Evolutionary conservation across 2,797 vertebrate species (phyloP).

Genomic region (Hapalemur alaotrensis): DNA sequence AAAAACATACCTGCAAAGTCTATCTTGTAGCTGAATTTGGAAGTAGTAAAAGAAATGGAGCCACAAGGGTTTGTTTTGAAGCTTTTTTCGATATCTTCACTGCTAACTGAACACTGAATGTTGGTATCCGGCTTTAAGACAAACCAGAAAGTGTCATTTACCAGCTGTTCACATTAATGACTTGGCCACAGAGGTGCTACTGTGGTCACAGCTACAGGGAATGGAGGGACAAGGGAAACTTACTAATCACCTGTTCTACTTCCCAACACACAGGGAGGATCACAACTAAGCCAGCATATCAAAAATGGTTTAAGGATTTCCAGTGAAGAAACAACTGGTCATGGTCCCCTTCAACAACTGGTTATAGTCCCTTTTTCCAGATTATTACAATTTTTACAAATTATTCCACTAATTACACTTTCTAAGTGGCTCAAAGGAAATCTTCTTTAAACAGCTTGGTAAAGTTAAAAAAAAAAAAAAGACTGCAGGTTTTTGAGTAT

Average conservation of each 20-base stretch:
- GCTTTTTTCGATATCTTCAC: constrained; percentile 95
- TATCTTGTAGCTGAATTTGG: constrained; percentile 96
- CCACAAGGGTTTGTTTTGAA: constrained; percentile 93
- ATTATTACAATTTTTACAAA: neutral
- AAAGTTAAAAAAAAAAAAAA: neutral
- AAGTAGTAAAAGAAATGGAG: constrained; percentile 93
- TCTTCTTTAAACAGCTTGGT: neutral
- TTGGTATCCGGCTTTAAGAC: constrained; percentile 92
- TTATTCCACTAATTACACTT: neutral
- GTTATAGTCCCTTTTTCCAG: neutral
- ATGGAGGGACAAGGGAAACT: neutral
- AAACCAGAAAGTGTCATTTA: constrained; percentile 78
- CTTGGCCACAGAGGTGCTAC: constrained; percentile 34
- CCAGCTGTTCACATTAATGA: constrained; percentile 62
- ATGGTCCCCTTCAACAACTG: neutral
- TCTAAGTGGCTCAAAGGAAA: constrained; percentile 22
- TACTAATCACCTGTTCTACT: neutral
- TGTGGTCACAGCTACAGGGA: constrained; percentile 38
- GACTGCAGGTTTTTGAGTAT: neutral
- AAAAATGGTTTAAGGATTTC: neutral
- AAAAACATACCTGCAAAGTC: constrained; percentile 92
- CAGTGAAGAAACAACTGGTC: neutral
- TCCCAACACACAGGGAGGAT: neutral
- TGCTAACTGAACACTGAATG: constrained; percentile 93
- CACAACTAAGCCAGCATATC: neutral